phyloP scores from a whole-genome alignment of 2,888 invertebrate genomes.

The Antitype chi region DNA sequence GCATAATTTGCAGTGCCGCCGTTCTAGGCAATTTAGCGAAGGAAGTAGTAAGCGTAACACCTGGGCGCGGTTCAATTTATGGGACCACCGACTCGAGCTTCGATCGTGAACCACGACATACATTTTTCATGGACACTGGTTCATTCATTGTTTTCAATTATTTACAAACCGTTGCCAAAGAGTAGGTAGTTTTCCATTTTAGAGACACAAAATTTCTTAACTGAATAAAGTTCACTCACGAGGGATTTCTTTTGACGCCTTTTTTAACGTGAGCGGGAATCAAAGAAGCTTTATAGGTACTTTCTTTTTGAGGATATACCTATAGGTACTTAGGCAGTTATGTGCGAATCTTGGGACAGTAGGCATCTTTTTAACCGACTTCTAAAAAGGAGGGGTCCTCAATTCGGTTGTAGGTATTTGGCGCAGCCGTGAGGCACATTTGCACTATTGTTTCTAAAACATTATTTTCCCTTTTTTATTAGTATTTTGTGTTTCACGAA shows the following conservation, averaged over 20 bases:
- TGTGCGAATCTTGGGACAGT: background rate
- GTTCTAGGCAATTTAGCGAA: slow-evolving; percentile 67
- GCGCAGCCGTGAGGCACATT: too few species aligned
- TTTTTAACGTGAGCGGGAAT: background rate
- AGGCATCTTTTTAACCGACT: background rate
- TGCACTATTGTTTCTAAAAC: too few species aligned
- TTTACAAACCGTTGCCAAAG: slow-evolving; percentile 52
- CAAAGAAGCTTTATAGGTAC: background rate
- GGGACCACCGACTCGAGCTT: slow-evolving; percentile 70
- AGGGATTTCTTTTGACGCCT: background rate
- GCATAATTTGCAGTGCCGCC: slow-evolving; percentile 39
- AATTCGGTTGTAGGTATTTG: too few species aligned
- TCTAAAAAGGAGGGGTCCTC: background rate
- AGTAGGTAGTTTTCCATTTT: slow-evolving; percentile 41
- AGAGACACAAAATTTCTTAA: slow-evolving; percentile 18
- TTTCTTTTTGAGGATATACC: background rate
- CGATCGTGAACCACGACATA: slow-evolving; percentile 64
- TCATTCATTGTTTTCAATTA: slow-evolving; percentile 61
- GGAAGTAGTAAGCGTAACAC: slow-evolving; percentile 68
- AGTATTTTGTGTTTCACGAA: too few species aligned
- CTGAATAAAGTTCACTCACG: background rate
- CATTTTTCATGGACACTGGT: slow-evolving; percentile 57
- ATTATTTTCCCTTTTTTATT: too few species aligned
- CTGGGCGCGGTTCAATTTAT: slow-evolving; percentile 79
- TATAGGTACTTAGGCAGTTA: background rate